These are phyloP conservation scores for Calidris pugnax DNA, from an alignment of 2,113 vertebrate genomes.

Conservation along the genomic window DNA sequence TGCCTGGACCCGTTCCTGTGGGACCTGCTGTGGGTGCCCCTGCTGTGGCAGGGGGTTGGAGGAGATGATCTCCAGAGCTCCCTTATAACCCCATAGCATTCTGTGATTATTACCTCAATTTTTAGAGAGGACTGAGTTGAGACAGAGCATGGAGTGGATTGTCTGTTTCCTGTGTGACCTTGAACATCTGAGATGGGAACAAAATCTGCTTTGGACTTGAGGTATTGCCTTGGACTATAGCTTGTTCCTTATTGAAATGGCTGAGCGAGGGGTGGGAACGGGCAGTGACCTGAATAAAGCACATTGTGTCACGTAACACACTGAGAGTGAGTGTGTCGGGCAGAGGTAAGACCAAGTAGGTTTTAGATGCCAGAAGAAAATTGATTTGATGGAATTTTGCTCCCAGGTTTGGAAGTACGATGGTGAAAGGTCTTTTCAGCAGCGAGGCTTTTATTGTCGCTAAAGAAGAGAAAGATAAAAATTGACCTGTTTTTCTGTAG, in stretches of 20 bases:
- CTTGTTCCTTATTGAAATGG: background rate
- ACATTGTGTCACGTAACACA: fast-evolving
- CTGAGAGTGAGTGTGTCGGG: background rate
- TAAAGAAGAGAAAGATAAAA: background rate
- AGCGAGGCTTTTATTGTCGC: background rate
- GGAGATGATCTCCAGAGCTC: too few species aligned
- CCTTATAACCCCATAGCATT: too few species aligned
- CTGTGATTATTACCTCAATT: background rate
- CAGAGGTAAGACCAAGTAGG: background rate
- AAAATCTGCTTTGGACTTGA: background rate
- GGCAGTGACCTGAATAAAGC: background rate
- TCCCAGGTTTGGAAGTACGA: background rate
- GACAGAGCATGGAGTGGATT: background rate
- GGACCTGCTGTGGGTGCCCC: too few species aligned
- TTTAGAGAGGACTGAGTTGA: background rate
- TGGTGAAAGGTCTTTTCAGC: background rate
- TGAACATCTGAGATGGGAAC: background rate
- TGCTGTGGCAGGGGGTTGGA: too few species aligned
- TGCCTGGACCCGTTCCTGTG: too few species aligned
- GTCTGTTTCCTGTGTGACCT: background rate
- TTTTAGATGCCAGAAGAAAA: background rate
- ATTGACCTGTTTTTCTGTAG: background rate
- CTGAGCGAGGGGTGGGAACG: background rate
- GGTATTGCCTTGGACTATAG: background rate
- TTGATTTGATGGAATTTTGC: background rate